Percentiles rank a stretch among this genome's conserved stretches.
Conservation (phyloP, 2,113 vertebrate genomes). For the Leucopsar rothschildi region DNA sequence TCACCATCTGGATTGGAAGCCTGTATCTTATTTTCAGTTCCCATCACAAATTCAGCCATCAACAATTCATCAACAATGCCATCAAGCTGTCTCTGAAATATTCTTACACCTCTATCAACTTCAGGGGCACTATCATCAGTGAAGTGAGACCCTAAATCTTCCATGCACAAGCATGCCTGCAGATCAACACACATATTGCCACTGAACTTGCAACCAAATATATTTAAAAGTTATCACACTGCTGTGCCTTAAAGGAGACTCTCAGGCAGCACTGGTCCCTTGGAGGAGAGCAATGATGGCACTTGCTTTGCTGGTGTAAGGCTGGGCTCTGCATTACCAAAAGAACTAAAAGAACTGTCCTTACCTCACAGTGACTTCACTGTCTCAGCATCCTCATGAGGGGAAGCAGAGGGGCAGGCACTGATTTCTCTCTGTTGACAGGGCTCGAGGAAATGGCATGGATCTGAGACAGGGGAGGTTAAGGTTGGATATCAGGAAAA, state of each 20-base stretch:
- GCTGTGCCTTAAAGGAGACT: neutral
- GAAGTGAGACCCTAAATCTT: neutral
- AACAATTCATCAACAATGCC: neutral
- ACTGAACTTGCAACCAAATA: neutral
- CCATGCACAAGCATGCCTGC: neutral
- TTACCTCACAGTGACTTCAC: neutral
- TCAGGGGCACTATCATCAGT: neutral
- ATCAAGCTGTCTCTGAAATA: neutral
- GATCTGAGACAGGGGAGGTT: neutral
- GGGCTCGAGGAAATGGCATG: neutral
- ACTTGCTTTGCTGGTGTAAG: neutral
- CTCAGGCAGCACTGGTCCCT: neutral
- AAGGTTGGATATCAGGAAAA: neutral
- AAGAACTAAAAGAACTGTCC: neutral
- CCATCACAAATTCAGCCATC: neutral
- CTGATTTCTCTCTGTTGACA: neutral
- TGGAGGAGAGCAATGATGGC: neutral
- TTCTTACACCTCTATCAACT: neutral
- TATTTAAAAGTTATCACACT: neutral
- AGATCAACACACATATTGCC: neutral
- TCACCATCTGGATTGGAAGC: neutral
- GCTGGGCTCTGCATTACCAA: neutral
- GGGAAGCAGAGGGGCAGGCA: neutral
- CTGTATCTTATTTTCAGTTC: neutral
- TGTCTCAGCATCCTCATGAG: neutral